These are phyloP conservation scores for Lutjanus campechanus DNA, from an alignment of 2,797 vertebrate species.

Conservation along the genomic window DNA sequence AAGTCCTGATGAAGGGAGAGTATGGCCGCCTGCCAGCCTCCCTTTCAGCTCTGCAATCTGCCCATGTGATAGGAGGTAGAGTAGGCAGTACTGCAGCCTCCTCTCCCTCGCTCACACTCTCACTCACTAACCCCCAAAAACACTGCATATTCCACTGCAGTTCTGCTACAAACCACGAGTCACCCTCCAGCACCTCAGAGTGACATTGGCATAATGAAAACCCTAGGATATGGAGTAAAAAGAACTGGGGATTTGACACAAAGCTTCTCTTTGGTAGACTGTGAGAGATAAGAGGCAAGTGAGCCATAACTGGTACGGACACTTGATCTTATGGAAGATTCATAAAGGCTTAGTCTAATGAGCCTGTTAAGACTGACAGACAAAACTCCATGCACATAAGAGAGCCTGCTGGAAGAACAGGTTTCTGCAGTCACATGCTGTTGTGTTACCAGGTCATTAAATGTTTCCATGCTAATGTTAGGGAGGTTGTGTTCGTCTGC, in stretches of 20 bases:
- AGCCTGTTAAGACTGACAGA: slow-evolving; percentile 62
- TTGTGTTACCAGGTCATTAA: slow-evolving; percentile 42
- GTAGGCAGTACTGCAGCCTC: slow-evolving; percentile 78
- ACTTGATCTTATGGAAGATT: slow-evolving; percentile 78
- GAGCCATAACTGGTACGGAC: slow-evolving; percentile 66
- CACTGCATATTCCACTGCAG: slow-evolving; percentile 77
- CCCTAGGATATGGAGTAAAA: slow-evolving; percentile 69
- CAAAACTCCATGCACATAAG: slow-evolving; percentile 43
- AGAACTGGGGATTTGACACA: slow-evolving; percentile 72
- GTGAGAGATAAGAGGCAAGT: slow-evolving; percentile 70
- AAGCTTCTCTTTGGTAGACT: slow-evolving; percentile 72
- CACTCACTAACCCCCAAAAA: slow-evolving; percentile 62
- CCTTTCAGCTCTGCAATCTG: slow-evolving; percentile 85
- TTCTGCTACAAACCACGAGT: slow-evolving; percentile 75
- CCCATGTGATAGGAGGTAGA: slow-evolving; percentile 78
- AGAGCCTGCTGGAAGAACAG: slow-evolving; percentile 54
- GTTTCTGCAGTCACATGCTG: slow-evolving; percentile 56
- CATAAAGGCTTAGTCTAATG: slow-evolving; percentile 75
- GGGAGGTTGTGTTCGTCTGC: slow-evolving; percentile 40
- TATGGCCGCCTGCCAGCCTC: slow-evolving; percentile 81
- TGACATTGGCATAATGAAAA: slow-evolving; percentile 80
- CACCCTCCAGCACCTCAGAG: slow-evolving; percentile 70
- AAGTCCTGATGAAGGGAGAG: slow-evolving; percentile 77
- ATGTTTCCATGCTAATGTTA: slow-evolving; percentile 40
- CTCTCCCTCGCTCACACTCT: slow-evolving; percentile 59